Conservation (phyloP, 1,140 invertebrate species). For the Magallana ariakensis region DNA sequence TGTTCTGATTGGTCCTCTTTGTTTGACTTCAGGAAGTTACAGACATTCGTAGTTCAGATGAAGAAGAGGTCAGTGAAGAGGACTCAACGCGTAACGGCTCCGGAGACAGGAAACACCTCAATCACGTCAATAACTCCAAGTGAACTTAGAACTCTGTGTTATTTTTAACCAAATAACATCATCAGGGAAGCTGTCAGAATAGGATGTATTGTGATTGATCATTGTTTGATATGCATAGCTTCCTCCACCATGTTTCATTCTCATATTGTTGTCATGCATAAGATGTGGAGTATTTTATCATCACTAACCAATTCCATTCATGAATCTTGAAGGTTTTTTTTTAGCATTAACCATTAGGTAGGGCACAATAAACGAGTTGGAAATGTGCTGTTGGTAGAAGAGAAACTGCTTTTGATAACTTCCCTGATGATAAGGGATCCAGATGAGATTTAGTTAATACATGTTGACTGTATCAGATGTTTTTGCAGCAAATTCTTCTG, state of each 20-base stretch:
- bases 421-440: neutral
- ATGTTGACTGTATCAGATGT: no score
- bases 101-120: neutral
- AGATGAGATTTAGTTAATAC: neutral
- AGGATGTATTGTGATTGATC: neutral
- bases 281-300: neutral
- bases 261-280: neutral
- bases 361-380: no score
- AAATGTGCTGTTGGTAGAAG: neutral
- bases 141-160: neutral
- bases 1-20: neutral
- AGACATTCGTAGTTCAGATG: constrained; percentile 56
- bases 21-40: constrained; percentile 49
- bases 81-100: neutral
- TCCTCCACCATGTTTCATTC: neutral
- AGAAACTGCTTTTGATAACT: neutral
- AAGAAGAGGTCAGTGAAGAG: constrained; percentile 55
- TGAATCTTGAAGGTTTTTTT: neutral
- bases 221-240: neutral
- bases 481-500: neutral
- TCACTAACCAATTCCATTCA: neutral
- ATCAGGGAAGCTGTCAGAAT: constrained; percentile 2
- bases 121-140: neutral
- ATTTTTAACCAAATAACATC: neutral
- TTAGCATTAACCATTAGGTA: neutral